A percentile compares a stretch with the other conserved stretches of the same genome.
These are phyloP conservation scores for Blastobasis adustella DNA, from an alignment of 2,888 invertebrate genomes.

Conservation along the genomic window DNA sequence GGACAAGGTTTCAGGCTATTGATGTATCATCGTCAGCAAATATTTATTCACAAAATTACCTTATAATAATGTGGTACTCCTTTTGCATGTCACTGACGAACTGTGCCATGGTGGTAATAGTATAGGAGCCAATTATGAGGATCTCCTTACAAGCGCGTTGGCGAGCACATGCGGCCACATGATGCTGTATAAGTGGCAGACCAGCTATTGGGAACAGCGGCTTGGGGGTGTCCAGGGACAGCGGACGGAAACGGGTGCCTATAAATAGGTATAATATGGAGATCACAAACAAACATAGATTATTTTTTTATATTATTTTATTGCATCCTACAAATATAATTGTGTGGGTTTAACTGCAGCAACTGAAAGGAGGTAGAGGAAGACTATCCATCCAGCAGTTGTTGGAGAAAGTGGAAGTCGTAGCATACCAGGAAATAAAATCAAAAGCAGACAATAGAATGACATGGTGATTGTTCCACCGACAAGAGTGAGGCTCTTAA, in stretches of 20 bases:
- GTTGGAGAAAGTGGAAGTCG: no score
- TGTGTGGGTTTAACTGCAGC: not conserved
- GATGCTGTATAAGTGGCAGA: conserved; percentile 95
- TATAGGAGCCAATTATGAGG: conserved; percentile 94
- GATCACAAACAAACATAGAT: not conserved
- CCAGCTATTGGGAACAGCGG: conserved; percentile 98
- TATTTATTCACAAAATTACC: conserved; percentile 57
- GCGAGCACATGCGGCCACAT: conserved; percentile 93
- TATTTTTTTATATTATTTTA: not conserved
- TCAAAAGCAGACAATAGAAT: no score
- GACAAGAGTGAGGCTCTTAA: no score
- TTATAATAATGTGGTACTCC: conserved; percentile 85
- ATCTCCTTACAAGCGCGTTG: conserved; percentile 90
- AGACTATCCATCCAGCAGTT: no score
- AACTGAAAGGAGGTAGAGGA: not conserved
- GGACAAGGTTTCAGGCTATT: no score
- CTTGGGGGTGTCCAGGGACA: conserved; percentile 97
- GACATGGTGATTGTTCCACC: no score
- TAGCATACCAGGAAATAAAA: no score
- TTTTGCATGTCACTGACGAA: conserved; percentile 92
- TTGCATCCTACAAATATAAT: not conserved
- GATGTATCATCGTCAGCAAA: no score
- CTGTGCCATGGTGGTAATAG: conserved; percentile 86
- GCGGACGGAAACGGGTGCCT: conserved; percentile 97
- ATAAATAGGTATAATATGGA: conserved; percentile 12